Conservation (phyloP, 2,113 vertebrate species). For the Cnemophilus loriae region DNA sequence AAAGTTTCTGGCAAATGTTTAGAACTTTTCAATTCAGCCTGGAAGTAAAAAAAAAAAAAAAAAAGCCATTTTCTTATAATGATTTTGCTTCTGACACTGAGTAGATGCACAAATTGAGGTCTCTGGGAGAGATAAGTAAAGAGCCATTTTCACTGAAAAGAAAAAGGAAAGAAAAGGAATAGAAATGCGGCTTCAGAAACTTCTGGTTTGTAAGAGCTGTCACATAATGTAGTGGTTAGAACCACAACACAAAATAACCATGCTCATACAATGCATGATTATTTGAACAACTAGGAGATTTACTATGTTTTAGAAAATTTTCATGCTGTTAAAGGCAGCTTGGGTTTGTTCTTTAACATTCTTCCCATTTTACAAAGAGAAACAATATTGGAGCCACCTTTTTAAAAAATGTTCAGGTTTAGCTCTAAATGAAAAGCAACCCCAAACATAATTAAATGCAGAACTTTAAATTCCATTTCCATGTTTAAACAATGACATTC, state of each 20-base stretch:
- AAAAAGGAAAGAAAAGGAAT: background rate
- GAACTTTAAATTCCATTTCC: slow-evolving; percentile 13
- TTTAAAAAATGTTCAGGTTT: background rate
- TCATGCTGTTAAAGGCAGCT: background rate
- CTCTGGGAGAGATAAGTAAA: background rate
- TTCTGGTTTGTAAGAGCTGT: background rate
- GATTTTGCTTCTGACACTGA: background rate
- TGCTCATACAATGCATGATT: background rate
- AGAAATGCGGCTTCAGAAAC: background rate
- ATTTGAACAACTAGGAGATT: slow-evolving; percentile 4
- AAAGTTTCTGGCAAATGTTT: background rate
- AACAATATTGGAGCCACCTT: background rate
- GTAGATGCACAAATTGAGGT: background rate
- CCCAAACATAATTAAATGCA: slow-evolving; percentile 9
- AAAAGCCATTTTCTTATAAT: background rate
- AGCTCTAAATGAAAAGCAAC: slow-evolving; percentile 15
- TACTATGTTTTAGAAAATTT: background rate
- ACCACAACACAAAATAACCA: background rate
- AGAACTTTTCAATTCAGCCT: background rate
- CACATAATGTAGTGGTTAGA: background rate
- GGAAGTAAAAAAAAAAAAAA: background rate
- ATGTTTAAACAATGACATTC: slow-evolving; percentile 8
- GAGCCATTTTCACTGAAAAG: background rate
- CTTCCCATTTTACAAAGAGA: background rate
- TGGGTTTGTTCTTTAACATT: background rate